phyloP scores from a whole-genome alignment of 2,888 invertebrate species.

The Catocala sponsa region DNA sequence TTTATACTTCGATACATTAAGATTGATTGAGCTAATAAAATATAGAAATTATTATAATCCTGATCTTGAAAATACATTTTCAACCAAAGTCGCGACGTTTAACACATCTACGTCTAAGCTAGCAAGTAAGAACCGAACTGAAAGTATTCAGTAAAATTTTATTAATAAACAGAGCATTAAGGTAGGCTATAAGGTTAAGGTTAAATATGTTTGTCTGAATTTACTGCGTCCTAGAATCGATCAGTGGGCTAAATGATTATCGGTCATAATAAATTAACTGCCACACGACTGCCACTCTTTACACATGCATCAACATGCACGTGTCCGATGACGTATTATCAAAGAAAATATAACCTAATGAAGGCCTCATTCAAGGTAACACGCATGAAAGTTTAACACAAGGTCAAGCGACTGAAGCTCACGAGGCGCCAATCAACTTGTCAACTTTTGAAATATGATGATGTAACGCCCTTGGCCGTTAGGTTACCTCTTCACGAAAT shows the following conservation, averaged over 20 bases:
- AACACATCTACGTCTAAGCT: not conserved
- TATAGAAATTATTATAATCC: no score
- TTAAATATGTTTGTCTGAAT: not conserved
- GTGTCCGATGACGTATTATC: slow-evolving; percentile 28
- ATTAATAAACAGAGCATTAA: no score
- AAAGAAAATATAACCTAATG: slow-evolving; percentile 26
- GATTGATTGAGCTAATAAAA: no score
- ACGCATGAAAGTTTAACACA: slow-evolving; percentile 74
- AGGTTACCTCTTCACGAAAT: slow-evolving; percentile 56
- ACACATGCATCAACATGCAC: slow-evolving; percentile 21
- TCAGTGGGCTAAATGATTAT: not conserved
- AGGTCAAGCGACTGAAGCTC: slow-evolving; percentile 65
- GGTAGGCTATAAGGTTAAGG: not conserved
- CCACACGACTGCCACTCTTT: slow-evolving; percentile 1
- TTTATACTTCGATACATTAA: no score
- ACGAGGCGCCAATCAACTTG: slow-evolving; percentile 76
- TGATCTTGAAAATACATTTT: no score
- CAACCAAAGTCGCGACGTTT: no score
- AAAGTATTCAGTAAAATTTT: not conserved
- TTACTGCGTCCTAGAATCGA: not conserved
- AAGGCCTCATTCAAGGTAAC: slow-evolving; percentile 75
- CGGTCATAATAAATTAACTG: not conserved
- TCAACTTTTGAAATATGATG: slow-evolving; percentile 77
- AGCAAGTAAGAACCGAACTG: not conserved
- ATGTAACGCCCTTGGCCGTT: slow-evolving; percentile 58